Base-by-base conservation (phyloP, 2,888 invertebrate species). In the Cotesia congregata region DNA sequence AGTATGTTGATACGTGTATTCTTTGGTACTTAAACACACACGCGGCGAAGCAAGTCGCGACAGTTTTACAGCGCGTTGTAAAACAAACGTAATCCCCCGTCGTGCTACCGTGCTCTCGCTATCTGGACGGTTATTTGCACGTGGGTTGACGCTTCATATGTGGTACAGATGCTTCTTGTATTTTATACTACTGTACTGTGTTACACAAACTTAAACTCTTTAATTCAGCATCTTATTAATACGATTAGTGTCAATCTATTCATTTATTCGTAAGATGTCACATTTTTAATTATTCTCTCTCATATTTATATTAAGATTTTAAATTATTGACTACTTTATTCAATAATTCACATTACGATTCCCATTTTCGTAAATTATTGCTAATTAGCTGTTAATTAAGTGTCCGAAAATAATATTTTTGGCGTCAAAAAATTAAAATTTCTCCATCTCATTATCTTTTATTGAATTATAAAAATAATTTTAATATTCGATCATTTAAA, bases 41-140 rank as follows among this genome's bases (percentile, higher is more conserved):
- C 69, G 50, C 72, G 82, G 83, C 83, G 84, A 83, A 82, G 82
- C 82, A 81, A 62, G 67, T 61, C 83, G 85, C 84, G 89, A 88
- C 88, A 87, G 86, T 88, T 89, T 89, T 89, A 89, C 88, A 87
- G 83, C 86, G 84, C 80, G 88, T 84, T 88, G 88, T 89, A 89
- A 89, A 89, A 88, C 88, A 88, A 87, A 84, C 83, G 85, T 88
- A 89, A 89, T 89, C 88, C 88, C 88, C 83, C 81, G 84, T 80
- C 85, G 84, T 83, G 87, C 88, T 88, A 87, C 88, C 85, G 87
- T 87, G 83, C 83, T 85, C 72, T 76, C 75, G 83, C 85, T 86
- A 86, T 86, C 86, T 86, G 75, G 79, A 80, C 79, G 81, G 76
- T 80, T 78, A 84, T 86, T 86, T 87, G 84, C 86, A 77, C 75